phyloP scores from a whole-genome alignment of 2,113 vertebrate species.

The Calyptommatus sinebrachiatus region DNA sequence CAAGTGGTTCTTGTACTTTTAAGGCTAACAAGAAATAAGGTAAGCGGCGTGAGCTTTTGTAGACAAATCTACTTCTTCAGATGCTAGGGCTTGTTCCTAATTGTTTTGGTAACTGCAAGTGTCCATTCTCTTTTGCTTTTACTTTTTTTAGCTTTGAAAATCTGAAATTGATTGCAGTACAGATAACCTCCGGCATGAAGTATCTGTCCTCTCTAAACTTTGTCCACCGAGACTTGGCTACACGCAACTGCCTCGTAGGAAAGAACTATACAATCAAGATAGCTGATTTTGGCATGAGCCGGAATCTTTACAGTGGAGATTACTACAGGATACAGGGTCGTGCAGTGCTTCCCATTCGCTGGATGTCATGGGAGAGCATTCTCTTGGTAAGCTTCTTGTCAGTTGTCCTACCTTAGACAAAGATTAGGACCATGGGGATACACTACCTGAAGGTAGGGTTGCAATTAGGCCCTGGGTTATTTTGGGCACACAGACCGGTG shows the following conservation, averaged over 20 bases:
- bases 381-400: conserved; percentile 78
- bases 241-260: conserved; percentile 95
- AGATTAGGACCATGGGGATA: no score
- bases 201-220: conserved; percentile 97
- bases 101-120: accelerated
- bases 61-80: no score
- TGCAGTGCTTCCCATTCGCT: conserved; percentile 96
- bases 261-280: conserved; percentile 95
- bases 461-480: no score
- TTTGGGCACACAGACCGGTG: no score
- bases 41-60: no score
- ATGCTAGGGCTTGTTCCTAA: background rate
- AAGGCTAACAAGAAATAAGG: no score
- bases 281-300: conserved; percentile 97
- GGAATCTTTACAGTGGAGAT: conserved; percentile 95
- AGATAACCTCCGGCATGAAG: conserved; percentile 95
- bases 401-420: background rate
- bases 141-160: conserved; percentile 72
- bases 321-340: conserved; percentile 97
- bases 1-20: no score
- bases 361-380: conserved; percentile 99
- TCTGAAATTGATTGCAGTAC: conserved; percentile 86
- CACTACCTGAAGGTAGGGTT: no score
- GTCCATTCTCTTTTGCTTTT: background rate
- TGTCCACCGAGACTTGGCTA: conserved; percentile 95